These are phyloP conservation scores for Drosophila kuntzei DNA, from an alignment of 2,888 invertebrate genomes.

Conservation along the genomic window DNA sequence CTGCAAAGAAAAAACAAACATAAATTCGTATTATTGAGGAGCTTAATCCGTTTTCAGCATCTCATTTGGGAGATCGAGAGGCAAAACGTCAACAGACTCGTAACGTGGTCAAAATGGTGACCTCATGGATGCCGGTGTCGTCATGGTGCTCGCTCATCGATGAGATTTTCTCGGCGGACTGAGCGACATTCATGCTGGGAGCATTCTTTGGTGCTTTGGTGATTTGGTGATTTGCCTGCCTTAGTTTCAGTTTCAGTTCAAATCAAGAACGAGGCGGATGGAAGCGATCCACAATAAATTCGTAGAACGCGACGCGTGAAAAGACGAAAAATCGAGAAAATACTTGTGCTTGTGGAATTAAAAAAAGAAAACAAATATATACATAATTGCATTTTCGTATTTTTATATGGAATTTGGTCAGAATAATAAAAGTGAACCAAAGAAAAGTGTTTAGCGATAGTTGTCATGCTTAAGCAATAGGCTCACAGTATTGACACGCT, in stretches of 20 bases:
- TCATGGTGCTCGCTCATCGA: conserved; percentile 38
- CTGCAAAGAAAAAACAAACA: neutral
- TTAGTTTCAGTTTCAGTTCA: conserved; percentile 76
- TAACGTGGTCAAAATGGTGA: conserved; percentile 34
- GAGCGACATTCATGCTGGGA: conserved; percentile 52
- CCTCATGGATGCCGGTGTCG: conserved; percentile 55
- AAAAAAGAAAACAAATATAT: conserved; percentile 28
- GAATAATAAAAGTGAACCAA: neutral
- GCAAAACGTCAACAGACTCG: conserved; percentile 9
- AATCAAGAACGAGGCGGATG: conserved; percentile 79
- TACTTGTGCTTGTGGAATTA: conserved; percentile 26
- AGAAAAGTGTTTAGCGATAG: neutral
- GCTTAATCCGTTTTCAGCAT: conserved; percentile 19
- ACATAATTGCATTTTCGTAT: neutral
- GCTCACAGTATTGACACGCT: neutral
- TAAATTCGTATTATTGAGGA: neutral
- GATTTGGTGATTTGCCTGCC: conserved; percentile 30
- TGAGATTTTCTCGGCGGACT: conserved; percentile 35
- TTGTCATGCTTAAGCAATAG: conserved; percentile 1
- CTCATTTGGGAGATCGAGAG: conserved; percentile 23
- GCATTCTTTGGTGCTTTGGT: conserved; percentile 23
- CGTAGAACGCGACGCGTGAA: conserved; percentile 25
- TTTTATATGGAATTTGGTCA: conserved; percentile 17
- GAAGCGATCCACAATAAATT: conserved; percentile 45
- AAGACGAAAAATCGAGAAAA: conserved; percentile 24